These are phyloP conservation scores for Druon quercuslanigerum DNA, from an alignment of 1,140 invertebrate species.

Conservation along the genomic window DNA sequence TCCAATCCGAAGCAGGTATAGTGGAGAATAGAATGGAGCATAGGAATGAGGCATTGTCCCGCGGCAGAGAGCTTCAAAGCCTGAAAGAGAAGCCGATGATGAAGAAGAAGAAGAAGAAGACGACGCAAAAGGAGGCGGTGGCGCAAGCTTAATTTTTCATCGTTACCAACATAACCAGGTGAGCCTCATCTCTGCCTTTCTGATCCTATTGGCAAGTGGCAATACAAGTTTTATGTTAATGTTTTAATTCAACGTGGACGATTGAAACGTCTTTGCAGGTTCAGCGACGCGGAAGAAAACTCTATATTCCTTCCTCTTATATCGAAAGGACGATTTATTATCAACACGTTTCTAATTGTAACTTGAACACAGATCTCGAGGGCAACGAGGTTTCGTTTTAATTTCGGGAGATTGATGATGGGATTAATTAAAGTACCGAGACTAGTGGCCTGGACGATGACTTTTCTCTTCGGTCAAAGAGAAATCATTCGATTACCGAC, in stretches of 20 bases:
- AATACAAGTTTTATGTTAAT: conserved; percentile 63
- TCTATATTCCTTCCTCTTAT: background rate
- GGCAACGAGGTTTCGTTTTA: conserved; percentile 37
- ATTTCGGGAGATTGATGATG: conserved; percentile 57
- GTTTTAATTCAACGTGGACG: conserved; percentile 63
- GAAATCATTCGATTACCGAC: conserved; percentile 11
- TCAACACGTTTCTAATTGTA: conserved; percentile 24
- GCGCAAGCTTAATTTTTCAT: conserved; percentile 66
- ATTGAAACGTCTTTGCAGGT: conserved; percentile 56
- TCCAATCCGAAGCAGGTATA: conserved; percentile 43
- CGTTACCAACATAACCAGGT: conserved; percentile 46
- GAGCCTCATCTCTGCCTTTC: conserved; percentile 37
- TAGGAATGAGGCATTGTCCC: conserved; percentile 40
- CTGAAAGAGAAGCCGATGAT: conserved; percentile 38
- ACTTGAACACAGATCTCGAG: conserved; percentile 6
- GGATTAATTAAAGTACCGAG: conserved; percentile 56
- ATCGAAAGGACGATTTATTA: conserved; percentile 17
- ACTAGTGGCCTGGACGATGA: conserved; percentile 9
- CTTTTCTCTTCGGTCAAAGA: conserved; percentile 9
- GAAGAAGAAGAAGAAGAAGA: conserved; percentile 35
- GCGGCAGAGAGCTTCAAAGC: conserved; percentile 37
- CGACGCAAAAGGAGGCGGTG: conserved; percentile 9
- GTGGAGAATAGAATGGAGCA: conserved; percentile 42
- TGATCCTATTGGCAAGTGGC: conserved; percentile 40
- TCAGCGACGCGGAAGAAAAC: conserved; percentile 6